These are phyloP conservation scores for Pachymerium ferrugineum DNA, from an alignment of 2,888 invertebrate genomes.

Conservation along the genomic window DNA sequence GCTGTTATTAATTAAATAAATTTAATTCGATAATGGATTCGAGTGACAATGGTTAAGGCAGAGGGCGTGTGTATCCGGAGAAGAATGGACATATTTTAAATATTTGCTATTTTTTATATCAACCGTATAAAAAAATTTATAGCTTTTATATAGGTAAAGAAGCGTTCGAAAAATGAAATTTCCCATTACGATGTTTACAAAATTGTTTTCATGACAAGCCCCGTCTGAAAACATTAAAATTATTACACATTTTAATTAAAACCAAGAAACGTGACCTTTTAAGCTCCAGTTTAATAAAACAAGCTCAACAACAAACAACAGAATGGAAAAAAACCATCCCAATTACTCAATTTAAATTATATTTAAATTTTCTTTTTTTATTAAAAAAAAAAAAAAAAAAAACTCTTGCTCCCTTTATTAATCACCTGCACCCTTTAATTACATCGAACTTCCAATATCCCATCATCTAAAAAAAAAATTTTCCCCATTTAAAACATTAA, in stretches of 20 bases:
- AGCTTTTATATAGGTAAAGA: no score
- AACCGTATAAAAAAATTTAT: no score
- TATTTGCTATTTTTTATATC: no score
- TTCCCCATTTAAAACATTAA: not conserved
- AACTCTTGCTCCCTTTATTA: not conserved
- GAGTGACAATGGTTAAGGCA: no score
- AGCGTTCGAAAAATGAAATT: not conserved
- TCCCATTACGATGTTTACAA: not conserved
- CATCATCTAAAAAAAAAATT: constrained; percentile 10
- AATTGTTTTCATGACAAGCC: no score
- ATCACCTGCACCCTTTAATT: constrained; percentile 19
- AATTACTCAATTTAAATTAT: constrained; percentile 22
- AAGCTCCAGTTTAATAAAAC: not conserved
- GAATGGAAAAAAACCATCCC: not conserved
- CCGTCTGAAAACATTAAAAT: constrained; percentile 11
- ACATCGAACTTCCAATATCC: constrained; percentile 9
- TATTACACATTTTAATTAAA: constrained; percentile 5
- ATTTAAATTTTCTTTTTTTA: not conserved
- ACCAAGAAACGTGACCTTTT: not conserved
- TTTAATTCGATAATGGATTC: no score
- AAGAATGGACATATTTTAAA: no score
- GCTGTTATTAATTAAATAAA: no score
- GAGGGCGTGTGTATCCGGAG: no score
- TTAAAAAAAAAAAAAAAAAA: not conserved
- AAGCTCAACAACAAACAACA: not conserved